Evolutionary conservation across 2,113 vertebrate species (phyloP).

Genomic region (Struthidea cinerea): DNA sequence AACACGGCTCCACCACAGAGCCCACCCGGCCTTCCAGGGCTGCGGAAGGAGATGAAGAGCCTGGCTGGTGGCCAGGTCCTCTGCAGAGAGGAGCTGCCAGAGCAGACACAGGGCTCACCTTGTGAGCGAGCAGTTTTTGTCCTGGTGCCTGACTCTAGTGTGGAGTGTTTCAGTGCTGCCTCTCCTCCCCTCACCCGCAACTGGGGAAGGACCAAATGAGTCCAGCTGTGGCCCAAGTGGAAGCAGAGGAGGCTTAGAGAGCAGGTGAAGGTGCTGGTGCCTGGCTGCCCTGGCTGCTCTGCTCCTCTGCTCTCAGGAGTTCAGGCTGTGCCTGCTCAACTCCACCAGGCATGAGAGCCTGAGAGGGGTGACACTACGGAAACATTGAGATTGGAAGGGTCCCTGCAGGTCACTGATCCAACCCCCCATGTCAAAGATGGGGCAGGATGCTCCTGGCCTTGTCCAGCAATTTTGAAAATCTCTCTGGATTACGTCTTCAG

Average conservation of each 20-base stretch:
- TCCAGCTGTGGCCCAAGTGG: not conserved
- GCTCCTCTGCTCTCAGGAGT: not conserved
- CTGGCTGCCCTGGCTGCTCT: not conserved
- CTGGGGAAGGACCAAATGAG: not conserved
- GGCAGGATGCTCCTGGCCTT: not conserved
- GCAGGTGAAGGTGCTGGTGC: not conserved
- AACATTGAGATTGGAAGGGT: not conserved
- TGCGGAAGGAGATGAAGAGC: fast-evolving
- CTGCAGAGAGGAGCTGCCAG: not conserved
- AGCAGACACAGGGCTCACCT: fast-evolving
- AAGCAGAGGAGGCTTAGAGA: not conserved
- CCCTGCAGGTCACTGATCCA: not conserved
- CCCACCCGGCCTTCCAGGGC: not conserved
- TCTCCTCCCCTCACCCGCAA: not conserved
- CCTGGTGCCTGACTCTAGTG: not conserved
- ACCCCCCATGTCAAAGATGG: not conserved
- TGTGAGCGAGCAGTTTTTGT: not conserved
- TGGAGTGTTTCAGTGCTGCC: not conserved
- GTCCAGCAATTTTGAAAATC: not conserved
- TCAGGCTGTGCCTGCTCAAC: not conserved
- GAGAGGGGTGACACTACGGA: not conserved
- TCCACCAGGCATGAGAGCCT: not conserved
- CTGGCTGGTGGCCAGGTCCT: not conserved
- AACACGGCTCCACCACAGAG: not conserved
- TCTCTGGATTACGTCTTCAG: not conserved